These are phyloP conservation scores for Chorisops tibialis DNA, from an alignment of 2,888 invertebrate species.

Conservation along the genomic window DNA sequence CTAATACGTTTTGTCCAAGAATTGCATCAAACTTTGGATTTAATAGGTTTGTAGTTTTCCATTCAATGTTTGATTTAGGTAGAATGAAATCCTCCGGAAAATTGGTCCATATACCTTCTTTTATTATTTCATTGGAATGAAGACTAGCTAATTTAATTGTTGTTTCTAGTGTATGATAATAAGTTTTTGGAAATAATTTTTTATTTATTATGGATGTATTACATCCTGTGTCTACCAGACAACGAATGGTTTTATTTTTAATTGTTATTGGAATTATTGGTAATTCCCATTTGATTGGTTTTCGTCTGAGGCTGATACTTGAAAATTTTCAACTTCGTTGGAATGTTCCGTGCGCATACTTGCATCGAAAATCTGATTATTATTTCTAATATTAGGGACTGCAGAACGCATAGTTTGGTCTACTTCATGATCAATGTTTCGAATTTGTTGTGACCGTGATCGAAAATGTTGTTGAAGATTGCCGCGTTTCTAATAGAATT, in stretches of 20 bases:
- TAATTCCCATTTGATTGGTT: background rate
- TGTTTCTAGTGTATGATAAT: background rate
- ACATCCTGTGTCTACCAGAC: slow-evolving; percentile 1
- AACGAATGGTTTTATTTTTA: slow-evolving; percentile 6
- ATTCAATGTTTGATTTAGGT: background rate
- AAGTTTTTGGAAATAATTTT: background rate
- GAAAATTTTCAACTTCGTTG: slow-evolving; percentile 4
- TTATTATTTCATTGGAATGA: background rate
- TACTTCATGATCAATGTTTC: background rate
- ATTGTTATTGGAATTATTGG: slow-evolving; percentile 2
- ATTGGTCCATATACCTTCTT: slow-evolving; percentile 2
- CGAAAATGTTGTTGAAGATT: background rate
- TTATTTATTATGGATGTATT: slow-evolving; percentile 1
- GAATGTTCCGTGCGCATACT: background rate
- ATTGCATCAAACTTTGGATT: slow-evolving; percentile 6
- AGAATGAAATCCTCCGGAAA: background rate
- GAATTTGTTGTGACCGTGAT: background rate
- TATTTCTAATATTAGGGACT: background rate
- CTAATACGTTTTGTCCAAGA: slow-evolving; percentile 10
- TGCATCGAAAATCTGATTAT: background rate
- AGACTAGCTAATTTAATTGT: slow-evolving; percentile 1
- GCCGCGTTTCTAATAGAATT: background rate
- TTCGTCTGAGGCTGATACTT: background rate
- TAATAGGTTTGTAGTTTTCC: background rate
- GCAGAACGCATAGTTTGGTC: background rate